Evolutionary conservation across 2,888 invertebrate genomes (phyloP).

Genomic region (Tipula vernalis): DNA sequence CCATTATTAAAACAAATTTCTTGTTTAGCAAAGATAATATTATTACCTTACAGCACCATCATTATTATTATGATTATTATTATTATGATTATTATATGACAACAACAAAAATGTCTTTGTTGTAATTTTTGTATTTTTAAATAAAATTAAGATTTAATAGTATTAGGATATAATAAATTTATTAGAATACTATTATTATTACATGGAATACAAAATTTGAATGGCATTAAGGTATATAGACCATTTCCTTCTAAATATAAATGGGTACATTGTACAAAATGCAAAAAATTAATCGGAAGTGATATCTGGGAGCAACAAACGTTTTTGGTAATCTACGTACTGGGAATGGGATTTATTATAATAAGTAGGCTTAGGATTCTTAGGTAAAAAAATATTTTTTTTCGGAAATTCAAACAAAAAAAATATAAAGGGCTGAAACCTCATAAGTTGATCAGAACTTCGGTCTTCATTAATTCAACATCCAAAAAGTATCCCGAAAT

Average conservation of each 20-base stretch:
- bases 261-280: not conserved
- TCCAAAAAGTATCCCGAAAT: too few relatives aligned
- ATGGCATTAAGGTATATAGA: not conserved
- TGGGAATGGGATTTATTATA: too few relatives aligned
- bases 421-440: too few relatives aligned
- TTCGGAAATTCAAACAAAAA: too few relatives aligned
- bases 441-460: too few relatives aligned
- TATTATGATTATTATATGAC: not conserved
- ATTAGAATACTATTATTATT: not conserved
- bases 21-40: not conserved
- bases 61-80: not conserved
- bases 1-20: not conserved
- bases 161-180: not conserved
- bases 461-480: too few relatives aligned
- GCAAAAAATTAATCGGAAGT: not conserved
- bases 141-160: constrained; percentile 4
- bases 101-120: not conserved
- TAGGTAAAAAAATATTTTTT: too few relatives aligned
- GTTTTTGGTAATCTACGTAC: too few relatives aligned
- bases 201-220: not conserved
- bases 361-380: too few relatives aligned
- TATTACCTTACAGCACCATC: not conserved
- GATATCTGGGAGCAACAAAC: not conserved
- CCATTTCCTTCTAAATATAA: not conserved
- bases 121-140: not conserved